Evolutionary conservation across 2,888 invertebrate species (phyloP), one percentile per base, ranked within the genome.

Genomic region (Hedychridium roseum): DNA sequence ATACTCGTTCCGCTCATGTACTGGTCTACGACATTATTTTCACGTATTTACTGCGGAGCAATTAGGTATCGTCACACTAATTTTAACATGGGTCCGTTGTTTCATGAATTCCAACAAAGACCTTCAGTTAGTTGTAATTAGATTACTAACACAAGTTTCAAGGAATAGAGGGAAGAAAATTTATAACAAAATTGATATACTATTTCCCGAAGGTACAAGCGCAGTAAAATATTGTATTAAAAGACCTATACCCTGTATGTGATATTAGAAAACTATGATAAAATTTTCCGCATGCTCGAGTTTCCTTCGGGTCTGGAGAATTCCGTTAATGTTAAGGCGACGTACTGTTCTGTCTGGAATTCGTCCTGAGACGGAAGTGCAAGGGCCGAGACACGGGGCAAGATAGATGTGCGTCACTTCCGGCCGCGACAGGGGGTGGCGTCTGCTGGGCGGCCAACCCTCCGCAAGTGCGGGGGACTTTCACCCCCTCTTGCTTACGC

Each of bases 331-430:
- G n/a, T n/a, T n/a, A n/a, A n/a, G n/a, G n/a, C n/a, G n/a, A n/a
- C n/a, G n/a, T n/a, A n/a, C n/a, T n/a, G n/a, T 23, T 27, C 23
- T 26, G 14, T 26, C 40, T 23, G 32, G 27, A 17, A 26, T 35
- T 32, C 43, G 43, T 61, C 57, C 51, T 38, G 54, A 68, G 68
- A 61, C 73, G 76, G 74, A 74, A 74, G 69, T 71, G 70, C 70
- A 66, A n/a, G 64, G 68, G 67, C 71, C 64, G 65, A 70, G 66
- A 59, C 65, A 61, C 66, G 49, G 64, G 69, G 66, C 66, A 78
- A 78, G 78, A 78, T 78, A 72, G 73, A 78, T 78, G 77, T 77
- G 74, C 76, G 74, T 76, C 69, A 76, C 78, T 77, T 78, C 78
- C 78, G 76, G 74, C 71, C 71, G 74, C 75, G 78, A 76, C 78